These are phyloP conservation scores for Hemithea aestivaria DNA, from an alignment of 2,888 invertebrate species.

Conservation along the genomic window DNA sequence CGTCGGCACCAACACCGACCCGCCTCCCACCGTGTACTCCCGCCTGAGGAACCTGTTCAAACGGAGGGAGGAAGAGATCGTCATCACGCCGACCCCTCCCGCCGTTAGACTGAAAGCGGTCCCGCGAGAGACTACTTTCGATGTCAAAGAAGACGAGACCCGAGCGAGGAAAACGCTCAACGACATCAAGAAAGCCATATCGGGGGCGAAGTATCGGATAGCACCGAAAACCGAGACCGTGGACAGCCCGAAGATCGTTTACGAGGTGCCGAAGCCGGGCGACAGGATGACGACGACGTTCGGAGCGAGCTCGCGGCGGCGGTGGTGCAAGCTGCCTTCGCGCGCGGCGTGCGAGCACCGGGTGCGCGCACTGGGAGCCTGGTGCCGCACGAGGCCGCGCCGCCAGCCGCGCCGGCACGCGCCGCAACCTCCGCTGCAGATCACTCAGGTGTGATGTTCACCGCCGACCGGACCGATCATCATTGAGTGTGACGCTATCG, in stretches of 20 bases:
- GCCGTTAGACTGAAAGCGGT: constrained; percentile 54
- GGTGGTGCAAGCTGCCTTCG: constrained; percentile 58
- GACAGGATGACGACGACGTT: constrained; percentile 68
- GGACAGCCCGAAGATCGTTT: constrained; percentile 70
- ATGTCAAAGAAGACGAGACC: constrained; percentile 50
- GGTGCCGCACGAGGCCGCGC: constrained; percentile 53
- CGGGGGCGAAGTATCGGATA: constrained; percentile 62
- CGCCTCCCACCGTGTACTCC: constrained; percentile 49
- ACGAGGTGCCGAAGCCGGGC: constrained; percentile 64
- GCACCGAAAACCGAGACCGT: constrained; percentile 54
- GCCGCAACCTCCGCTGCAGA: constrained; percentile 60
- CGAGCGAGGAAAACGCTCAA: constrained; percentile 51
- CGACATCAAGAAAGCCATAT: constrained; percentile 60
- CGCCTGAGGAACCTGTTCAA: constrained; percentile 48
- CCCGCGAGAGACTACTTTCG: constrained; percentile 52
- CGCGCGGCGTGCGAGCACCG: constrained; percentile 47
- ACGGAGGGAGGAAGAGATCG: constrained; percentile 40
- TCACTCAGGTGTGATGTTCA: constrained; percentile 70
- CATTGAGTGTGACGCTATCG: constrained; percentile 22
- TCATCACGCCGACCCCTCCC: constrained; percentile 31
- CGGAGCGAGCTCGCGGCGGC: constrained; percentile 52
- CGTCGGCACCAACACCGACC: constrained; percentile 69
- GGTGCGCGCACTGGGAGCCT: constrained; percentile 48
- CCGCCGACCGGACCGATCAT: constrained; percentile 27
- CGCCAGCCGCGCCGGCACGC: constrained; percentile 54